phyloP scores from a whole-genome alignment of 2,888 invertebrate species.

The Hemicrepidius hirtus region DNA sequence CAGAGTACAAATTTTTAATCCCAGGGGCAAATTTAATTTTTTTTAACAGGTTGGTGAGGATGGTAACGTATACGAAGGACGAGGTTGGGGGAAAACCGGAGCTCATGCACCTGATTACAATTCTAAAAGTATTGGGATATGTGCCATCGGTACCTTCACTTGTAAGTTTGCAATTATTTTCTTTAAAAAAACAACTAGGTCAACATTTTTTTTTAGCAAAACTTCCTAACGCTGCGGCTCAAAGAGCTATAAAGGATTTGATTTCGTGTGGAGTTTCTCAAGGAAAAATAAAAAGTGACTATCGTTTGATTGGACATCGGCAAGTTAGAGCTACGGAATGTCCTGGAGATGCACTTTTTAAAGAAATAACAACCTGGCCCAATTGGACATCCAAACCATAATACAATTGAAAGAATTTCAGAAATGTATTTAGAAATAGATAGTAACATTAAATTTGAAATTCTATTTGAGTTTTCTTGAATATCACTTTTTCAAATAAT shows the following conservation, averaged over 20 bases:
- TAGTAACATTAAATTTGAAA: too few relatives aligned
- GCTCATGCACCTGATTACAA: constrained; percentile 77
- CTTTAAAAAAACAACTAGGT: not conserved
- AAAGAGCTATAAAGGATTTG: constrained; percentile 13
- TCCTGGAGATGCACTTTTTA: constrained; percentile 72
- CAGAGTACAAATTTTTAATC: too few relatives aligned
- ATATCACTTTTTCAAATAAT: too few relatives aligned
- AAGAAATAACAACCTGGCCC: constrained; percentile 73
- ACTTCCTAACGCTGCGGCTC: constrained; percentile 10
- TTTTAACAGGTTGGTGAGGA: constrained; percentile 74
- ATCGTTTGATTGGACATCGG: constrained; percentile 71
- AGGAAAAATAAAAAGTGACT: constrained; percentile 70
- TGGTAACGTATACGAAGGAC: constrained; percentile 77
- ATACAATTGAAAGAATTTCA: not conserved
- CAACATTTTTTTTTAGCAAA: not conserved
- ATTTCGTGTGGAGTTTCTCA: constrained; percentile 69
- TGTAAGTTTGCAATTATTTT: constrained; percentile 61
- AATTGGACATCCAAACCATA: constrained; percentile 58
- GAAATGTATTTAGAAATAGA: not conserved
- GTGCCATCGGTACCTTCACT: constrained; percentile 75
- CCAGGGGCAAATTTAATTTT: not conserved
- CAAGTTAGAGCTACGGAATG: constrained; percentile 72
- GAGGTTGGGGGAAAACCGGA: constrained; percentile 77
- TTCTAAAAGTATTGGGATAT: constrained; percentile 76
- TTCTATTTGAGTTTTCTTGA: too few relatives aligned